Evolutionary conservation across 1,140 invertebrate genomes (phyloP).

Genomic region (Thalassaphorura encarpata): DNA sequence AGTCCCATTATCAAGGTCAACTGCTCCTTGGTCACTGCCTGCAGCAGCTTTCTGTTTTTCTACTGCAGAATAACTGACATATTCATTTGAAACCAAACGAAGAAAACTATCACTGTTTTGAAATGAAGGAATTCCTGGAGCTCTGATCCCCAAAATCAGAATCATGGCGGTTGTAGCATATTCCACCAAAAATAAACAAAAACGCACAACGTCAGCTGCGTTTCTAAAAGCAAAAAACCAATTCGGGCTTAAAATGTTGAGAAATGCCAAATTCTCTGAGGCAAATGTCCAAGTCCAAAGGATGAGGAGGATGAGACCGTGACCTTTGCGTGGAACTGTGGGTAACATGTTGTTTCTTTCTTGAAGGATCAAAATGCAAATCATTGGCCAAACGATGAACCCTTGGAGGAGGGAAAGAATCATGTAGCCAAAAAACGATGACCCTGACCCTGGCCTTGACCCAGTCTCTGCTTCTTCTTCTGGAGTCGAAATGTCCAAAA

Average conservation of each 20-base stretch:
- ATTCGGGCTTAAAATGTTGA: slow-evolving; percentile 69
- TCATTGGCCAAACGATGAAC: slow-evolving; percentile 62
- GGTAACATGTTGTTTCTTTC: slow-evolving; percentile 74
- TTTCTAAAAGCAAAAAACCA: slow-evolving; percentile 79
- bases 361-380: slow-evolving; percentile 60
- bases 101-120: slow-evolving; percentile 39
- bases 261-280: slow-evolving; percentile 71
- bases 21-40: too few species aligned
- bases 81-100: slow-evolving; percentile 15
- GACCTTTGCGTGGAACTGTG: slow-evolving; percentile 73
- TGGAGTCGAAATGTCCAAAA: too few species aligned
- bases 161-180: slow-evolving; percentile 65
- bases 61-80: too few species aligned
- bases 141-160: slow-evolving; percentile 75
- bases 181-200: slow-evolving; percentile 71
- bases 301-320: slow-evolving; percentile 75
- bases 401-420: slow-evolving; percentile 57
- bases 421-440: slow-evolving; percentile 70
- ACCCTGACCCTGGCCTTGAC: slow-evolving; percentile 56
- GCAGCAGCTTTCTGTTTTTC: too few species aligned
- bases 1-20: too few species aligned
- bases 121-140: slow-evolving; percentile 66
- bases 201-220: slow-evolving; percentile 68
- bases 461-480: too few species aligned
- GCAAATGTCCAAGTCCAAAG: slow-evolving; percentile 85